A percentile compares a stretch with the other conserved stretches of the same genome.
Conservation (phyloP, 2,888 invertebrate species). For the Eristalinus sepulchralis region DNA sequence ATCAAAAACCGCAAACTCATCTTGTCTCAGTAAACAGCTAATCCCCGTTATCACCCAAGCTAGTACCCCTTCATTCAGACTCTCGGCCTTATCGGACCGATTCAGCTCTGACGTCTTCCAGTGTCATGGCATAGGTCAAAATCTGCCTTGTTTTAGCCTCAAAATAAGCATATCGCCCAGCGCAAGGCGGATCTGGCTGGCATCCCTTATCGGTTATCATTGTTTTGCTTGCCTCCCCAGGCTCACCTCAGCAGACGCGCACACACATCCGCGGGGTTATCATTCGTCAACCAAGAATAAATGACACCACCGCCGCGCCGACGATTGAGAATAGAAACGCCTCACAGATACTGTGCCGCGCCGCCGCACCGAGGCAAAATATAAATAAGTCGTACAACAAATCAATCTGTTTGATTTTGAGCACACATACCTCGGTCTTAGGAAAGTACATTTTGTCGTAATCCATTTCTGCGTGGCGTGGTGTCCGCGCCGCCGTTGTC, state of each 20-base stretch:
- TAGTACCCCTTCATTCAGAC: background rate
- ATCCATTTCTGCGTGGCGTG: constrained; percentile 61
- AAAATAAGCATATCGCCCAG: background rate
- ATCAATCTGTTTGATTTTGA: constrained; percentile 2
- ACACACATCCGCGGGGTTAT: background rate
- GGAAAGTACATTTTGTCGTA: constrained; percentile 69
- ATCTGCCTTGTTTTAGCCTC: background rate
- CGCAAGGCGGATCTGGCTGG: background rate
- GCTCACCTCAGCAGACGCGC: background rate
- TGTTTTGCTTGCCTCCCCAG: background rate
- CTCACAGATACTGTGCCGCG: background rate
- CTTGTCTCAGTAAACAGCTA: background rate
- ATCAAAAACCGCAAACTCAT: background rate
- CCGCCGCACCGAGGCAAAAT: background rate
- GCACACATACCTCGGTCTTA: constrained; percentile 65
- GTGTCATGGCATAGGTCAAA: background rate
- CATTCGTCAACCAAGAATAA: background rate
- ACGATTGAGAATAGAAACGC: background rate
- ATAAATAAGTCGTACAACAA: background rate
- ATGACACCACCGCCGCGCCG: background rate
- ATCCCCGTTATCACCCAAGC: background rate
- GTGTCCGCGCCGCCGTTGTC: constrained; percentile 21
- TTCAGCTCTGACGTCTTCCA: background rate
- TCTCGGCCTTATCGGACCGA: background rate
- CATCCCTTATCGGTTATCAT: background rate